Conservation (phyloP, 1,140 invertebrate genomes). For the Bilobella aurantiaca region DNA sequence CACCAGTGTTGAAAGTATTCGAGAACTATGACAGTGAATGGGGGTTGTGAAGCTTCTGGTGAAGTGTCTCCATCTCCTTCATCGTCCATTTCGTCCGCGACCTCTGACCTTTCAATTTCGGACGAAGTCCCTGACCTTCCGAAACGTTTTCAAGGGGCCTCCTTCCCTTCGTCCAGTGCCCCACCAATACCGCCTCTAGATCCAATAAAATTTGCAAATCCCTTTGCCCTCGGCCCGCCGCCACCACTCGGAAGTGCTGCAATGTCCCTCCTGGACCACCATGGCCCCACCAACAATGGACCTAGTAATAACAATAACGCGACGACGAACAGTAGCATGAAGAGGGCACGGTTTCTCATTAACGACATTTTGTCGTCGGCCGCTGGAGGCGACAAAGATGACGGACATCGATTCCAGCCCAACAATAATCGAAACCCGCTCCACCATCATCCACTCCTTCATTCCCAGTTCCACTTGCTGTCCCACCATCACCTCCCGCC, state of each 20-base stretch:
- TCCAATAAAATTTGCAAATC: neutral
- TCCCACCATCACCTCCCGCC: neutral
- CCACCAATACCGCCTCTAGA: neutral
- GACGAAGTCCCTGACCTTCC: neutral
- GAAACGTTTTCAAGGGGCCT: neutral
- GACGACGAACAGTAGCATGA: slow-evolving; percentile 31
- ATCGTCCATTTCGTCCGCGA: neutral
- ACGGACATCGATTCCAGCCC: neutral
- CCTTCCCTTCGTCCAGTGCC: neutral
- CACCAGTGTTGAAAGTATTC: neutral
- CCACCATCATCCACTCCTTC: slow-evolving; percentile 10
- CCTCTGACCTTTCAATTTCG: neutral
- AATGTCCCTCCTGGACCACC: neutral
- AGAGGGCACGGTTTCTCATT: slow-evolving; percentile 32
- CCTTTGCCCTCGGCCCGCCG: neutral
- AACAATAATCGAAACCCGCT: slow-evolving; percentile 2
- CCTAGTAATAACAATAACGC: slow-evolving; percentile 16
- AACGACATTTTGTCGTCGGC: slow-evolving; percentile 34
- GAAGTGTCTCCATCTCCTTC: neutral
- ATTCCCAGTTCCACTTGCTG: slow-evolving; percentile 5
- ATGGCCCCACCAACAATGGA: neutral
- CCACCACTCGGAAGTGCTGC: no score
- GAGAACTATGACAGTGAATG: neutral
- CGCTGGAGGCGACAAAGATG: neutral
- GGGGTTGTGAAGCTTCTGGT: neutral